These are phyloP conservation scores for Meloidogyne chitwoodi DNA, from an alignment of 1,140 invertebrate genomes.

Conservation along the genomic window DNA sequence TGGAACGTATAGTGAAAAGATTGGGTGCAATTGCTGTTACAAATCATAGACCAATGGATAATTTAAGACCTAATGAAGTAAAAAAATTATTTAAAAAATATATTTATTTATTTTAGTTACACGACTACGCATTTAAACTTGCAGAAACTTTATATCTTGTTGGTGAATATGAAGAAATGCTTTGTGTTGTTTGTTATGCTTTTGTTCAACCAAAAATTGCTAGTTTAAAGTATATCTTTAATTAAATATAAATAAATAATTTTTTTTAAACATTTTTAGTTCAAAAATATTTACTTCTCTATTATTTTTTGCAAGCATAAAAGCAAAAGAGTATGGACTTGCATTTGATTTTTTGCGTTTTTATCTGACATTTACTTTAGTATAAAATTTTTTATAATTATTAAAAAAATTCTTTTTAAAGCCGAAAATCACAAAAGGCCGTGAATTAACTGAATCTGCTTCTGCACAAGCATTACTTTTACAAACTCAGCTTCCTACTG, in stretches of 20 bases:
- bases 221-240: conserved; percentile 30
- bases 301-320: conserved; percentile 49
- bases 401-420: conserved; percentile 21
- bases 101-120: conserved; percentile 38
- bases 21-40: conserved; percentile 33
- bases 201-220: conserved; percentile 56
- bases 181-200: conserved; percentile 55
- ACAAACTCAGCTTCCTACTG: not conserved
- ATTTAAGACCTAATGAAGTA: conserved; percentile 24
- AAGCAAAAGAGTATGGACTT: conserved; percentile 44
- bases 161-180: conserved; percentile 44
- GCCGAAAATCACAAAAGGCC: not conserved
- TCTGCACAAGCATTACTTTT: not conserved
- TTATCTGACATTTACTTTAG: conserved; percentile 30
- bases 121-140: conserved; percentile 54
- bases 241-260: not conserved
- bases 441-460: not conserved
- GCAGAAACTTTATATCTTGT: conserved; percentile 43
- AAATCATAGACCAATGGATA: conserved; percentile 30
- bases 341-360: conserved; percentile 56
- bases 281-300: conserved; percentile 44
- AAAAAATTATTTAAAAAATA: not conserved
- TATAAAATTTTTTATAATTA: conserved; percentile 3
- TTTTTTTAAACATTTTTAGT: conserved; percentile 32
- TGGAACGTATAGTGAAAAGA: conserved; percentile 45